Conservation (phyloP, 2,797 vertebrate genomes). For the Tarsius wallacei region DNA sequence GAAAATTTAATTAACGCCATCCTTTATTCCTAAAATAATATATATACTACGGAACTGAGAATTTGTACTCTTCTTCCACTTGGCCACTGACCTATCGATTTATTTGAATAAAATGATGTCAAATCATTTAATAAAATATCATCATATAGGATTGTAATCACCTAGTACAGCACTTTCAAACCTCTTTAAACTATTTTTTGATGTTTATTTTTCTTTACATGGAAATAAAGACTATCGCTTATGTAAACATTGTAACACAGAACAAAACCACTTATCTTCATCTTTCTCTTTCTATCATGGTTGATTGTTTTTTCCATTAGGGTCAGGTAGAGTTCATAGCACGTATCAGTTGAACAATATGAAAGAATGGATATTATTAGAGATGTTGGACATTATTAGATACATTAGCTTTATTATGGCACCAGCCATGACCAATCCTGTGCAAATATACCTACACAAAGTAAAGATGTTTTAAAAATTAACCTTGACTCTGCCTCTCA, state of each 20-base stretch:
- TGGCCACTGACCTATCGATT: background rate
- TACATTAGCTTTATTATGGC: background rate
- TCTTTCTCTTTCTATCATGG: background rate
- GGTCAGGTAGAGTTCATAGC: background rate
- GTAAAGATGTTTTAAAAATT: conserved; percentile 34
- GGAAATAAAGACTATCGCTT: background rate
- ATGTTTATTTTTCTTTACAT: background rate
- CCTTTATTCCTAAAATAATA: background rate
- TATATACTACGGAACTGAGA: background rate
- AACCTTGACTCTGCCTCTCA: background rate
- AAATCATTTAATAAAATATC: background rate
- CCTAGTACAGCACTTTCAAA: background rate
- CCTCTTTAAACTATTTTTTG: conserved; percentile 8
- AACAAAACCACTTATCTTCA: background rate
- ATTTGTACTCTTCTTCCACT: background rate
- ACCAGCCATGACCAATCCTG: background rate
- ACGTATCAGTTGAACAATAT: background rate
- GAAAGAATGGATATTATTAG: background rate
- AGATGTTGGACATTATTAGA: background rate
- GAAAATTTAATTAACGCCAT: background rate
- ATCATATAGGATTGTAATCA: background rate
- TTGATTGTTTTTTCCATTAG: background rate
- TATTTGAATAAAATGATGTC: background rate
- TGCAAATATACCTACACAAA: background rate
- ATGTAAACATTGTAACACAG: background rate